These are phyloP conservation scores for Masnerella sp. DNA, from an alignment of 2,888 invertebrate genomes.

Conservation along the genomic window DNA sequence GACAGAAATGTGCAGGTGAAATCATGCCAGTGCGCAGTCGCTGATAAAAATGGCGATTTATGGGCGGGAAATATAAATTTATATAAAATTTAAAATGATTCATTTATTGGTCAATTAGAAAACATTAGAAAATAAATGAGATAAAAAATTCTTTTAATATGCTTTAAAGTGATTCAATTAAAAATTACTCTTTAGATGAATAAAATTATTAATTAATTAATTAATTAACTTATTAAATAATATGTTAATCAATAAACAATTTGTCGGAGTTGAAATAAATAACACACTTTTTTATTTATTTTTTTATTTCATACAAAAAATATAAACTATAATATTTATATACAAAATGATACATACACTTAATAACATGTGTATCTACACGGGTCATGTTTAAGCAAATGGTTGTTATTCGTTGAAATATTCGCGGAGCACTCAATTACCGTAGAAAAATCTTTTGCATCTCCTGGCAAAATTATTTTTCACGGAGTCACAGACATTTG, in stretches of 20 bases:
- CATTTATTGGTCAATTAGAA: too few species aligned
- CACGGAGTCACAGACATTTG: conserved; percentile 25
- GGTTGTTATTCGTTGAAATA: not conserved
- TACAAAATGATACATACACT: conserved; percentile 72
- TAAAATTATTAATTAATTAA: too few species aligned
- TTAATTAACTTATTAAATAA: too few species aligned
- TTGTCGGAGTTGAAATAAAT: too few species aligned
- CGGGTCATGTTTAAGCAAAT: conserved; percentile 50
- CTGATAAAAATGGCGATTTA: conserved; percentile 5
- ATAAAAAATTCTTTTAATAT: too few species aligned
- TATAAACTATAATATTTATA: conserved; percentile 70
- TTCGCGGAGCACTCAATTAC: conserved; percentile 26
- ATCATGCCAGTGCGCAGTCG: conserved; percentile 4
- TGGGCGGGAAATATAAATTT: not conserved
- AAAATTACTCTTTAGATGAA: too few species aligned
- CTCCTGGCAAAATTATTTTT: conserved; percentile 9
- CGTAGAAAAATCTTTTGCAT: not conserved
- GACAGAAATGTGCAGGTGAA: not conserved
- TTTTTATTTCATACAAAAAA: conserved; percentile 72
- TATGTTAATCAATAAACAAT: too few species aligned
- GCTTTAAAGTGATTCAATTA: too few species aligned
- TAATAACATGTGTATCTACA: conserved; percentile 69
- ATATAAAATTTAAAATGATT: too few species aligned
- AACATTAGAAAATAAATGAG: too few species aligned
- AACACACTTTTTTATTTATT: conserved; percentile 46